Evolutionary conservation across 2,797 vertebrate species (phyloP).

Genomic region (Pipistrellus pygmaeus): DNA sequence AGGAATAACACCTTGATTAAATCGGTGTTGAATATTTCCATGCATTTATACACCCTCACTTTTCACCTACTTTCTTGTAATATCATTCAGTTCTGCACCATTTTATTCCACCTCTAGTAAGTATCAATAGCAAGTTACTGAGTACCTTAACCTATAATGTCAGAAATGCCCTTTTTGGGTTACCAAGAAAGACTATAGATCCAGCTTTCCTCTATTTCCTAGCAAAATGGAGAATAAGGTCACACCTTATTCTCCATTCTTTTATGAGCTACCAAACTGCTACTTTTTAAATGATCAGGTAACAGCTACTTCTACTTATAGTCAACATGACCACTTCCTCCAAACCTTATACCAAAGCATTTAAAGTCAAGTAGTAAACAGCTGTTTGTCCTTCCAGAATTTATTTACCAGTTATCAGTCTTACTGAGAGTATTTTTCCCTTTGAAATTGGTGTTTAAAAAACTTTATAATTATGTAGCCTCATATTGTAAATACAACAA

Average conservation of each 20-base stretch:
- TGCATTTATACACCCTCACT: conserved; percentile 8
- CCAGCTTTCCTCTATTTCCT: conserved; percentile 11
- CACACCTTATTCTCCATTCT: conserved; percentile 2
- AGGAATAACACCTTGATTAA: conserved; percentile 53
- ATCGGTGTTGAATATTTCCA: conserved; percentile 4
- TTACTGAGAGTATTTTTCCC: not conserved
- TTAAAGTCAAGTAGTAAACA: not conserved
- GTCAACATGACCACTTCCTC: not conserved
- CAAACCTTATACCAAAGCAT: not conserved
- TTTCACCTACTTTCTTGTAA: conserved; percentile 10
- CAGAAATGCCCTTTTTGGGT: conserved; percentile 56
- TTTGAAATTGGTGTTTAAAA: conserved; percentile 22
- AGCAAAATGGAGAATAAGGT: conserved; percentile 33
- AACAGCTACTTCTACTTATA: not conserved
- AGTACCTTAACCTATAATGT: conserved; percentile 9
- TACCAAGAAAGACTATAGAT: not conserved
- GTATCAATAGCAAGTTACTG: not conserved
- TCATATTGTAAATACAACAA: not conserved
- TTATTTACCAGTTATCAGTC: conserved; percentile 20
- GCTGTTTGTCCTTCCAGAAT: not conserved
- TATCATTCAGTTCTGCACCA: conserved; percentile 21
- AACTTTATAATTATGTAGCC: not conserved
- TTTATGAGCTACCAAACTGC: conserved; percentile 5
- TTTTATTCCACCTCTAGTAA: conserved; percentile 27
- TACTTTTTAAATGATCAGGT: not conserved